Evolutionary conservation across 2,113 vertebrate species (phyloP), one percentile per base, ranked within the genome.

Genomic region (Nothoprocta pentlandii): DNA sequence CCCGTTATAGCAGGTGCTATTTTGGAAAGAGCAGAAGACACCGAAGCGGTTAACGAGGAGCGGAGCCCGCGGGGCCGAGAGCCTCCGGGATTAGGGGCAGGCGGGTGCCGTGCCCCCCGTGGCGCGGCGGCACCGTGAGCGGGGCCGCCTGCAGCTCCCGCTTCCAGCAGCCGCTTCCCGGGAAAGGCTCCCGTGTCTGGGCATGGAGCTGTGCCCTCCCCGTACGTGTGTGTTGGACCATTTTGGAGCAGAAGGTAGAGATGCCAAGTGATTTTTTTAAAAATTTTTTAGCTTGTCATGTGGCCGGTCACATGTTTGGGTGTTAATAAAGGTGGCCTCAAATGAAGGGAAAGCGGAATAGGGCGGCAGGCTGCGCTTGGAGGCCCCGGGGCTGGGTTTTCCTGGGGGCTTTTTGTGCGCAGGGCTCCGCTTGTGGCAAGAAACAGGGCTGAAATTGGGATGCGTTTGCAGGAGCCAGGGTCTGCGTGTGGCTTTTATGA

Each of bases 1-100:
- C 86, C 84, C 75, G 17, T 89, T 91, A 79, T 79, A 84, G 85
- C 16, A 87, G 80, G 62, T 39, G 39, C 90, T 96, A 75, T 95
- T 94, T 96, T 94, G 84, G 91, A 96, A 89, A 92, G 80, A 93
- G 79, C 92, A 80, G 87, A 62, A 87, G 82, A 75, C 93, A 80
- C 76, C 46, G 78, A 89, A 95, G 92, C 87, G 5, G 86, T 94
- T 96, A 94, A 95, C n/a, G 73, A 94, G 77, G 94, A 93, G 92
- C 80, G 79, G 69, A 85, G 81, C 63, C 77, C 77, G 67, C 94
- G 87, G 89, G 95, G 89, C 79, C 2, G 92, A 77, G 90, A 93
- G 89, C 77, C 90, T 92, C 80, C 76, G 85, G 95, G 89, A 71
- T 93, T 49, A 69, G 89, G 77, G 36, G 87, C 61, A 87, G 87